phyloP scores from a whole-genome alignment of 2,888 invertebrate genomes.

The Stratiomys singularior region DNA sequence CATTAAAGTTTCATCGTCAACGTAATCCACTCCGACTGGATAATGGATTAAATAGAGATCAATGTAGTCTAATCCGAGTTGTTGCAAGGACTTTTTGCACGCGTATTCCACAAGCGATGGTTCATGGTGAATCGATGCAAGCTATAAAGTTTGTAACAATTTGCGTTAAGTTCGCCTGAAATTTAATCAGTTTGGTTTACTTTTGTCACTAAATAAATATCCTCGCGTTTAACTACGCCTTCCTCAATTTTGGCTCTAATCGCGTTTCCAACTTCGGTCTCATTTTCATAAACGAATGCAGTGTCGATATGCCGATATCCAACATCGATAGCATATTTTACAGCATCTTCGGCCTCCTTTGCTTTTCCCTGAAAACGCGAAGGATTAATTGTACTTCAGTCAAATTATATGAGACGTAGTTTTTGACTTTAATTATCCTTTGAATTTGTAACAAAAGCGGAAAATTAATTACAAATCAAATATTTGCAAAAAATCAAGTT shows the following conservation, averaged over 20 bases:
- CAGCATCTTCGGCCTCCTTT: slow-evolving; percentile 70
- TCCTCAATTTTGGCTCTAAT: slow-evolving; percentile 64
- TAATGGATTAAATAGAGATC: slow-evolving; percentile 88
- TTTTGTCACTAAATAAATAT: slow-evolving; percentile 63
- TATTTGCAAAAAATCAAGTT: too few relatives aligned
- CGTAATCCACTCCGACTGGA: slow-evolving; percentile 73
- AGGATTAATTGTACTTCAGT: background rate
- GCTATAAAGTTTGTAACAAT: slow-evolving; percentile 61
- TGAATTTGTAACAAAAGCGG: too few relatives aligned
- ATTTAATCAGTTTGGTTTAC: too few relatives aligned
- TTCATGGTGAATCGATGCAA: slow-evolving; percentile 90
- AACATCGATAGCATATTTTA: slow-evolving; percentile 66
- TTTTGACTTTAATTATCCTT: too few relatives aligned
- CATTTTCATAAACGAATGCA: slow-evolving; percentile 68
- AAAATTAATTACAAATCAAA: too few relatives aligned
- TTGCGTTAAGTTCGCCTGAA: background rate
- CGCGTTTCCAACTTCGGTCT: slow-evolving; percentile 65
- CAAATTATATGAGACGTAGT: too few relatives aligned
- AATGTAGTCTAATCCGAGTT: slow-evolving; percentile 80
- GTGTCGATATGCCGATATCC: slow-evolving; percentile 70
- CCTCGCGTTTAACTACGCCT: slow-evolving; percentile 65
- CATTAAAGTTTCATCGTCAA: slow-evolving; percentile 66
- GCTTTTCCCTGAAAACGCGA: slow-evolving; percentile 69
- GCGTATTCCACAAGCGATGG: slow-evolving; percentile 79
- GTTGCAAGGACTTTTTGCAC: slow-evolving; percentile 73